These are phyloP conservation scores for Odontesthes bonariensis DNA, from an alignment of 2,113 vertebrate genomes.

Conservation along the genomic window DNA sequence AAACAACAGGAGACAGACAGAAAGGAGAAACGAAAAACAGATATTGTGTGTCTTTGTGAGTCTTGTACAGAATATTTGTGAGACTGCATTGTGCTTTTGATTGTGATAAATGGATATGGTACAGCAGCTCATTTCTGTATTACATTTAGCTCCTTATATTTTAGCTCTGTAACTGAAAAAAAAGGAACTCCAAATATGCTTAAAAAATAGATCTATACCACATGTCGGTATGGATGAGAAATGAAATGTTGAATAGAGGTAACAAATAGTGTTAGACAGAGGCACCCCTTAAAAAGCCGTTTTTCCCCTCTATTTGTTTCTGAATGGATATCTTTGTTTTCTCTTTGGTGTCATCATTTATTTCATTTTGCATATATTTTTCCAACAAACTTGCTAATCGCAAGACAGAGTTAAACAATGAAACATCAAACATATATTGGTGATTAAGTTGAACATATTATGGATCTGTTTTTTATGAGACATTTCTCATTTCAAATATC, in stretches of 20 bases:
- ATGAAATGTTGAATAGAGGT: conserved; percentile 15
- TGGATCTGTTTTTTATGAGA: neutral
- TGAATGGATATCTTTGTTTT: conserved; percentile 8
- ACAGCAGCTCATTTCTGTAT: conserved; percentile 25
- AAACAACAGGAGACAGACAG: conserved; percentile 65
- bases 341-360: neutral
- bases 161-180: conserved; percentile 39
- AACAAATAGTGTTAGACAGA: conserved; percentile 8
- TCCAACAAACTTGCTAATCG: conserved; percentile 17
- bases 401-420: neutral
- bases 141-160: neutral
- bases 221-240: conserved; percentile 21
- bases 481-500: conserved; percentile 16
- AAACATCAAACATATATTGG: neutral
- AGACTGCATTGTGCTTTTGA: conserved; percentile 21
- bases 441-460: neutral
- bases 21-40: conserved; percentile 32
- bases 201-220: conserved; percentile 8
- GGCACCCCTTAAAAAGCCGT: neutral
- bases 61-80: conserved; percentile 24
- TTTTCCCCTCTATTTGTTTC: conserved; percentile 21
- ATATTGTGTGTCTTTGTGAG: conserved; percentile 30
- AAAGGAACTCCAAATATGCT: conserved; percentile 1
- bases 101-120: conserved; percentile 42
- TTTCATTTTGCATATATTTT: neutral